Conservation (phyloP, 2,113 vertebrate genomes). For the Sus scrofa region DNA sequence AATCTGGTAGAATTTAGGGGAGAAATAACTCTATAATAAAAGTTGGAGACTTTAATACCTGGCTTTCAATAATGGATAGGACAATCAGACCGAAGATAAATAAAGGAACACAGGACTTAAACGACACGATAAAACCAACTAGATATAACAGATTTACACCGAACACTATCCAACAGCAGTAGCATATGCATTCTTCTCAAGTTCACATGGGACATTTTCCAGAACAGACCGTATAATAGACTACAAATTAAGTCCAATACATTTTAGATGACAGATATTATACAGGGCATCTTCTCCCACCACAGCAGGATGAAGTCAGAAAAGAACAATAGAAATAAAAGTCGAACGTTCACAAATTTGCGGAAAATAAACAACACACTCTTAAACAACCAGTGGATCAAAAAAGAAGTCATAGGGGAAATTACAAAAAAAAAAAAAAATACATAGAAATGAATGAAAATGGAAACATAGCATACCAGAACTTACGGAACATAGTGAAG, state of each 20-base stretch:
- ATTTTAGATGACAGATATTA: background rate
- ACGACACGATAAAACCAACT: background rate
- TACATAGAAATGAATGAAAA: background rate
- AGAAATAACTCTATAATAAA: background rate
- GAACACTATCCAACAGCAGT: background rate
- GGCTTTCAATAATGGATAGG: background rate
- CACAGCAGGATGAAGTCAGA: background rate
- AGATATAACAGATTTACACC: background rate
- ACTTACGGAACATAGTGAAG: background rate
- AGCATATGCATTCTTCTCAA: background rate
- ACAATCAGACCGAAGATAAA: background rate
- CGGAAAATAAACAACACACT: background rate
- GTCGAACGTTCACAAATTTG: background rate
- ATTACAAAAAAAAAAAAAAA: background rate
- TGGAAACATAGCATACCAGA: background rate
- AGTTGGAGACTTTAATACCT: background rate
- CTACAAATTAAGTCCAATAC: background rate
- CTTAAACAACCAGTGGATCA: background rate
- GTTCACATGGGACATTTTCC: background rate
- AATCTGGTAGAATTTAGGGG: background rate
- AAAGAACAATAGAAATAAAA: background rate
- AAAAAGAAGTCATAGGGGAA: background rate
- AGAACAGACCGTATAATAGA: background rate
- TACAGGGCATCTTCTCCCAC: background rate
- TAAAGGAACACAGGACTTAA: background rate